Percentiles rank a stretch among this genome's conserved stretches.
Evolutionary conservation across 2,888 invertebrate genomes (phyloP).

Genomic region (Oscheius sp.): DNA sequence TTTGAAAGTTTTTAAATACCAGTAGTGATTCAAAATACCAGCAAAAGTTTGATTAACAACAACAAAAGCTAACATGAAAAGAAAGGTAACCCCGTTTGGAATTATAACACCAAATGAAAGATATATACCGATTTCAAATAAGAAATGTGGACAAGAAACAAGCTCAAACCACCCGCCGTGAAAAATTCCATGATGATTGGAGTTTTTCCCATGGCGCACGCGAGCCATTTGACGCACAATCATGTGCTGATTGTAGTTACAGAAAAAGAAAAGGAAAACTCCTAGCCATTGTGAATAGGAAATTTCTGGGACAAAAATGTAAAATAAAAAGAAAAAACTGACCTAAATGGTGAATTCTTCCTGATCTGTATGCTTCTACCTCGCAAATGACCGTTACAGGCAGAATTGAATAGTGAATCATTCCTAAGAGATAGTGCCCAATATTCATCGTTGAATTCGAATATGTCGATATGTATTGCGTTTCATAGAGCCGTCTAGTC

Average conservation of each 20-base stretch:
- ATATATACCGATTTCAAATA: conserved; percentile 77
- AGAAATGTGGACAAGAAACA: conserved; percentile 85
- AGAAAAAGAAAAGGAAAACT: conserved; percentile 77
- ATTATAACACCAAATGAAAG: conserved; percentile 41
- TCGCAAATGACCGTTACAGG: conserved; percentile 65
- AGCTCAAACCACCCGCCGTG: conserved; percentile 81
- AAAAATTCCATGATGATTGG: conserved; percentile 82
- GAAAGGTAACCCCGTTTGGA: conserved; percentile 32
- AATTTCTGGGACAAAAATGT: conserved; percentile 14
- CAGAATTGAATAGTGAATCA: conserved; percentile 77
- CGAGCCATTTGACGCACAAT: conserved; percentile 82
- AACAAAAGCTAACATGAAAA: conserved; percentile 54
- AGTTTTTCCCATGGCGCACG: conserved; percentile 78
- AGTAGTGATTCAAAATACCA: conserved; percentile 70
- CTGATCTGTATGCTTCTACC: conserved; percentile 38
- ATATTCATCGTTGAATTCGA: conserved; percentile 83
- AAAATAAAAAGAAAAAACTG: neutral
- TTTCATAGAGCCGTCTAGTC: conserved; percentile 27
- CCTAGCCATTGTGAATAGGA: conserved; percentile 58
- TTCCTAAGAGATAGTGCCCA: conserved; percentile 81
- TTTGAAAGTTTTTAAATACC: conserved; percentile 70
- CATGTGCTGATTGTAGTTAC: conserved; percentile 81
- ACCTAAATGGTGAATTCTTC: neutral
- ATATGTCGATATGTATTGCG: conserved; percentile 80
- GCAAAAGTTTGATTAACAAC: conserved; percentile 68